These are phyloP conservation scores for Plusia festucae DNA, from an alignment of 2,888 invertebrate species.

Conservation along the genomic window DNA sequence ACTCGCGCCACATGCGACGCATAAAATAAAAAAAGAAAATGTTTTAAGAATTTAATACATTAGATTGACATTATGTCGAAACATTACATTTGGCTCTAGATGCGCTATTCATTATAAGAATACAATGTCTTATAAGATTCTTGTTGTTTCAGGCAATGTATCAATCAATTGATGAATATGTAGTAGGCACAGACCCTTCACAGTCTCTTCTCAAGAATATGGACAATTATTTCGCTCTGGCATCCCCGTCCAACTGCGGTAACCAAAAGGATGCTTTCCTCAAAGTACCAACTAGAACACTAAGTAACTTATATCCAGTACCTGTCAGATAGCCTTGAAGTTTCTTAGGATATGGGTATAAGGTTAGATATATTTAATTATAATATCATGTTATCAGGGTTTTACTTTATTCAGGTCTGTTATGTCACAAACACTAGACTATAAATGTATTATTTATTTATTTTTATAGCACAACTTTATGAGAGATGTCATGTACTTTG, in stretches of 20 bases:
- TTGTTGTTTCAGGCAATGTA: constrained; percentile 79
- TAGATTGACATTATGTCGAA: too few relatives aligned
- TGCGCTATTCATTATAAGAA: too few relatives aligned
- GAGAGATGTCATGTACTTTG: too few relatives aligned
- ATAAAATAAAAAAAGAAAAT: too few relatives aligned
- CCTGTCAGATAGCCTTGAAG: constrained; percentile 66
- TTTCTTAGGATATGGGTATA: not conserved
- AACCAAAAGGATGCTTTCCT: constrained; percentile 78
- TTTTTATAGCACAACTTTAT: not conserved
- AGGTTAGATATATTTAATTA: constrained; percentile 16
- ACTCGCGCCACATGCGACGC: too few relatives aligned
- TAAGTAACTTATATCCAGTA: constrained; percentile 62
- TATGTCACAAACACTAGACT: constrained; percentile 1
- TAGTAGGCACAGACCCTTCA: constrained; percentile 91
- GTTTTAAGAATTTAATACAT: too few relatives aligned
- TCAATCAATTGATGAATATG: constrained; percentile 86
- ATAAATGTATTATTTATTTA: not conserved
- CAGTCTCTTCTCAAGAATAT: constrained; percentile 89
- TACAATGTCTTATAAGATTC: not conserved
- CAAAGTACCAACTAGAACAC: constrained; percentile 71
- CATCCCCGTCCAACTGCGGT: constrained; percentile 78
- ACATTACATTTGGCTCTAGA: too few relatives aligned
- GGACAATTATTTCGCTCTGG: constrained; percentile 73
- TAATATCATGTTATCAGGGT: constrained; percentile 30
- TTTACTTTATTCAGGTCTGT: constrained; percentile 10